Evolutionary conservation across 2,113 vertebrate species (phyloP), one percentile per base, ranked within the genome.

Genomic region (Saguinus imperator): DNA sequence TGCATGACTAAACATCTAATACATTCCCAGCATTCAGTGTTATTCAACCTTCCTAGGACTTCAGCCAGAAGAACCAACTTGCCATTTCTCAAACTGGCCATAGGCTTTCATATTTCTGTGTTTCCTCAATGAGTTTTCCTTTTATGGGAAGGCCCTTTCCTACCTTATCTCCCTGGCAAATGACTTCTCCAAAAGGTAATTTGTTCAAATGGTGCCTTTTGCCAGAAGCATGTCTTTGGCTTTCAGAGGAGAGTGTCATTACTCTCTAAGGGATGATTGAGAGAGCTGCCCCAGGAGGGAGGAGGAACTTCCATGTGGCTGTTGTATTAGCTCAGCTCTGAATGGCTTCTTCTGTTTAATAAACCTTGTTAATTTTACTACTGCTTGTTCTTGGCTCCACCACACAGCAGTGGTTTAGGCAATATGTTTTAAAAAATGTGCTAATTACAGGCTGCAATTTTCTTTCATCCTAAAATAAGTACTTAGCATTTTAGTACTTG

Each of bases 301-400:
- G 66, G 66, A 23, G 40, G 85, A 14, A 17, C 37, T 83, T 72
- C 43, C 29, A 6, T 32, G 52, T 4, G 55, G 52, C 29, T 72
- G n/a, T 81, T 18, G 8, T 50, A 17, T 85, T 76, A 61, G 68
- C 72, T 73, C 64, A 80, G 83, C 43, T 79, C 84, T 76, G 80
- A 61, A 40, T 45, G 61, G 32, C 23, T 50, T 92, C 43, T 92
- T 50, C 81, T 66, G 25, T 91, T 94, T 97, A 91, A 92, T 64
- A 83, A 90, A 72, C 55, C 0, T 25, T 93, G 85, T 82, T 95
- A 94, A 96, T 94, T 97, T 97, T 95, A 96, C 81, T 81, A 87
- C 79, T 32, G 3, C 87, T 76, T 76, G 82, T 87, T 92, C 76
- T 85, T 96, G 97, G 92, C 95, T 81, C 25, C 1, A 5, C 12